Evolutionary conservation across 2,113 vertebrate genomes (phyloP), one percentile per base, ranked within the genome.

Genomic region (Crypturellus undulatus): DNA sequence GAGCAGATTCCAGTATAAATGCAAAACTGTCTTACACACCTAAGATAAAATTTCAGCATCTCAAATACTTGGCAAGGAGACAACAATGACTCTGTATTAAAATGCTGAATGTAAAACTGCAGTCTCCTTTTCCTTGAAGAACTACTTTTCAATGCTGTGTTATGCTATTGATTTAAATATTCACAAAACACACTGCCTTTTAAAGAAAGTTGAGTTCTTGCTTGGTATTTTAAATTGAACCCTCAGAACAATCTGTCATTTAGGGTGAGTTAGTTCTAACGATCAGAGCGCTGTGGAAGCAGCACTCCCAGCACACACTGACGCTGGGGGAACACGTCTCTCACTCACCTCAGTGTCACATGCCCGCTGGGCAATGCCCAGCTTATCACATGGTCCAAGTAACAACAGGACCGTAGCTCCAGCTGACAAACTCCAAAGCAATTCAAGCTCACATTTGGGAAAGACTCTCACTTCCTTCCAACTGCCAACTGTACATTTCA

Each of bases 401-500:
- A 71, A 85, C 32, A 25, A 65, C 7, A 42, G 19, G 59, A 13
- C 10, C 42, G 34, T 60, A 36, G 40, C 24, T 81, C 58, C 80
- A 49, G 69, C 12, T 17, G 82, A 47, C 28, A 92, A 71, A 86
- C 43, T 40, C 17, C 58, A 81, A 36, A 12, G 47, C 20, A 30
- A n/a, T 14, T 67, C 78, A 77, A 78, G 9, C 7, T 75, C 13
- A 3, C 5, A 15, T 56, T 40, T 64, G 14, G 17, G 32, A 78
- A 34, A 52, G 19, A 56, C 18, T 83, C 17, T 43, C 10, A 5
- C 32, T 12, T 40, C 5, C 17, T 3, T 0, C 0, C 15, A 56
- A 72, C 16, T 34, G 87, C 15, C 58, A 63, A 63, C 17, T 12
- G 40, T 24, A 30, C 6, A 40, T 60, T 81, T 91, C 64, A 28